Conservation (phyloP, 2,888 invertebrate genomes). For the Arge pagana region DNA sequence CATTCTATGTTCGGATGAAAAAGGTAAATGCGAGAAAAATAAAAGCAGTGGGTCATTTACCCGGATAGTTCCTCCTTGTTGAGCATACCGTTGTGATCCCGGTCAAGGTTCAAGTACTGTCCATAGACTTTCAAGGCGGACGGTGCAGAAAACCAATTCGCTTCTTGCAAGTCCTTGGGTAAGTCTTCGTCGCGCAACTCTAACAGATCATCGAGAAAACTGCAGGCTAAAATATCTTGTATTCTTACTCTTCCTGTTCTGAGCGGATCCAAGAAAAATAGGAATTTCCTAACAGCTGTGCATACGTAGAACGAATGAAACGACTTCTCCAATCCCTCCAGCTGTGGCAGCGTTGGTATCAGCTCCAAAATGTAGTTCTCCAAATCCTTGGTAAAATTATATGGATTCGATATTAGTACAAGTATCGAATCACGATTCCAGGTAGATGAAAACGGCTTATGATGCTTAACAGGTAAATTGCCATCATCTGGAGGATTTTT, state of each 20-base stretch:
- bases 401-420: background rate
- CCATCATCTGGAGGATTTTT: too few species aligned
- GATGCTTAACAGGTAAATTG: background rate
- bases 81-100: conserved; percentile 95
- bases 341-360: conserved; percentile 87
- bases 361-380: conserved; percentile 94
- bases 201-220: conserved; percentile 88
- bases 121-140: conserved; percentile 90
- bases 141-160: conserved; percentile 90
- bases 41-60: conserved; percentile 56
- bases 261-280: conserved; percentile 92
- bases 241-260: conserved; percentile 88
- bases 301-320: conserved; percentile 97
- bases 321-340: conserved; percentile 88
- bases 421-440: background rate
- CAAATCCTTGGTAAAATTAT: conserved; percentile 75
- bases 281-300: conserved; percentile 93
- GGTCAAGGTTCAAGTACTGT: conserved; percentile 90
- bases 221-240: conserved; percentile 87
- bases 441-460: background rate
- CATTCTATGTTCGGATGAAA: too few species aligned
- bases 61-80: conserved; percentile 87
- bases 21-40: conserved; percentile 4
- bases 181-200: conserved; percentile 84
- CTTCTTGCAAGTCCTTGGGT: conserved; percentile 82